phyloP scores from a whole-genome alignment of 37 sponge, comb jelly and placozoan genomes.

The Chondrilla cf. caribensis region DNA sequence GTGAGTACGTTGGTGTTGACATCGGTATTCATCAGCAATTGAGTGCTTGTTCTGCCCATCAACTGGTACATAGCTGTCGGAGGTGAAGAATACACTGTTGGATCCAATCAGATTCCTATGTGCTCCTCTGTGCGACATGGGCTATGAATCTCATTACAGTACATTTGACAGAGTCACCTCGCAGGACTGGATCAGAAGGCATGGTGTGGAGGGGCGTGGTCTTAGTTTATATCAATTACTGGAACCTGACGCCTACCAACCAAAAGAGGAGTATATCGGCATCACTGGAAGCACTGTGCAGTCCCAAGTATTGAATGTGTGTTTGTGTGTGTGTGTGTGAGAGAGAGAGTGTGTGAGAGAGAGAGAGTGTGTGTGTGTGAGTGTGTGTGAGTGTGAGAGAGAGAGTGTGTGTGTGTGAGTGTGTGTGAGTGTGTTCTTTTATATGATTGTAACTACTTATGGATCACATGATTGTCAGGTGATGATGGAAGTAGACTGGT shows the following conservation, averaged over 20 bases:
- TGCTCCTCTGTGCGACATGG: too few relatives aligned
- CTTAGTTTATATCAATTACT: constrained; percentile 4
- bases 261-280: not conserved
- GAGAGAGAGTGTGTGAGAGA: not conserved
- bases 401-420: not conserved
- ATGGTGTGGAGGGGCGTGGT: not conserved
- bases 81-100: too few relatives aligned
- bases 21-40: too few relatives aligned
- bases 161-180: constrained; percentile 1
- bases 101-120: too few relatives aligned
- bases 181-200: not conserved
- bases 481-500: constrained; percentile 21
- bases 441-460: not conserved
- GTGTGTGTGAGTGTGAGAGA: not conserved
- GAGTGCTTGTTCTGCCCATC: too few relatives aligned
- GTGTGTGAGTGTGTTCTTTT: not conserved
- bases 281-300: not conserved
- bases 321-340: not conserved
- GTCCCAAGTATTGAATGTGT: constrained; percentile 1
- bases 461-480: not conserved
- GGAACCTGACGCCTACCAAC: not conserved
- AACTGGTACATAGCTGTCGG: too few relatives aligned
- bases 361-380: not conserved
- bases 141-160: too few relatives aligned
- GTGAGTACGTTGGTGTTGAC: too few relatives aligned